Base-by-base conservation (phyloP, 2,888 invertebrate genomes). In the Xanthorhoe spadicearia region DNA sequence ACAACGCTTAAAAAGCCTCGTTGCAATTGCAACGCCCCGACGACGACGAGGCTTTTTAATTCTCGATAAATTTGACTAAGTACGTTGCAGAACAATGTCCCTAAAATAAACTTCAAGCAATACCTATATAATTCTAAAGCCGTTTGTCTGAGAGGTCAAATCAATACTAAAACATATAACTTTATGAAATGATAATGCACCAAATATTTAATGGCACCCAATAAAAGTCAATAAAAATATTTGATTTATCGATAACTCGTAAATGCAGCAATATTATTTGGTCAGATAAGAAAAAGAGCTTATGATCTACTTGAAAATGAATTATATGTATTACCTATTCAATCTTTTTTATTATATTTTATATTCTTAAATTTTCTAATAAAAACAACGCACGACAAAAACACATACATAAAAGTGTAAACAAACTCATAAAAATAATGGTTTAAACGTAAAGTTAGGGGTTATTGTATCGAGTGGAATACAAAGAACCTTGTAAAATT, bases 11-110 rank as follows among this genome's bases (percentile, higher is more conserved):
- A n/a, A n/a, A n/a, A n/a, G n/a, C n/a, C n/a, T n/a, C n/a, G n/a
- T n/a, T n/a, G n/a, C n/a, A n/a, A n/a, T n/a, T n/a, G n/a, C n/a
- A n/a, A n/a, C n/a, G n/a, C n/a, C n/a, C n/a, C n/a, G n/a, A n/a
- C n/a, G n/a, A n/a, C 59, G 38, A 58, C 15, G 48, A 53, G 23
- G 38, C 23, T 55, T 65, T 49, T 15, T 49, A 54, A 61, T 58
- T 50, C 43, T 19, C 17, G 49, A 58, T 32, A 59, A 58, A 59
- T 55, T n/a, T 48, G 53, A 18, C 32, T 23, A 8, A 3, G 38
- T 43, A 43, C 7, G n/a, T 63, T 51, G 17, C 46, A 35, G 15
- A 57, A 50, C 19, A 18, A 43, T 2, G 18, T 18, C 49, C 9
- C 8, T 18, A 23, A 32, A 32, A 18, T 43, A 13, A 43, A 43